These are phyloP conservation scores for Mormyrus iriodes DNA, from an alignment of 2,113 vertebrate species.

Conservation along the genomic window DNA sequence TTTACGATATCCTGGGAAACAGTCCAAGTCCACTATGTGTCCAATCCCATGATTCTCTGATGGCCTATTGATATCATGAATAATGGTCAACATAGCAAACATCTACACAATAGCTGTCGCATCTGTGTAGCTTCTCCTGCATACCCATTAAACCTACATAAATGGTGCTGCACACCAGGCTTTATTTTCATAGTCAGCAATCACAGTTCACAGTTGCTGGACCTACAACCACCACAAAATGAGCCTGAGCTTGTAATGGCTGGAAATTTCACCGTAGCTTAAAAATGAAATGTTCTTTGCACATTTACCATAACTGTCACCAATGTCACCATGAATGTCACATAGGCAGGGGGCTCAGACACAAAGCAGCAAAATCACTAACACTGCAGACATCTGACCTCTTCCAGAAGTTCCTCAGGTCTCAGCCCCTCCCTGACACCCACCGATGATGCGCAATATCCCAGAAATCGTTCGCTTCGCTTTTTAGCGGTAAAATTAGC, in stretches of 20 bases:
- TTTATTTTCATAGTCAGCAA: background rate
- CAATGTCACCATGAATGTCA: background rate
- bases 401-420: background rate
- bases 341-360: background rate
- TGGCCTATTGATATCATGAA: background rate
- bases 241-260: background rate
- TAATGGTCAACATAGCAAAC: background rate
- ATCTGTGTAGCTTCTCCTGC: background rate
- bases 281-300: background rate
- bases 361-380: background rate
- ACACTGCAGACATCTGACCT: background rate
- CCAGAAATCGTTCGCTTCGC: background rate
- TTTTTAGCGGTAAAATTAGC: background rate
- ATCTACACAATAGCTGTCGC: background rate
- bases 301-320: background rate
- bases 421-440: background rate
- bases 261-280: background rate
- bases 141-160: background rate
- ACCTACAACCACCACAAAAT: background rate
- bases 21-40: background rate
- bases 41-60: background rate
- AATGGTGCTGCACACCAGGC: background rate
- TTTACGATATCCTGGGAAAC: background rate
- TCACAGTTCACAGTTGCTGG: background rate
- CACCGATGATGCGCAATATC: background rate